These are phyloP conservation scores for Drosophila kepulauana DNA, from an alignment of 1,140 invertebrate species.

Conservation along the genomic window DNA sequence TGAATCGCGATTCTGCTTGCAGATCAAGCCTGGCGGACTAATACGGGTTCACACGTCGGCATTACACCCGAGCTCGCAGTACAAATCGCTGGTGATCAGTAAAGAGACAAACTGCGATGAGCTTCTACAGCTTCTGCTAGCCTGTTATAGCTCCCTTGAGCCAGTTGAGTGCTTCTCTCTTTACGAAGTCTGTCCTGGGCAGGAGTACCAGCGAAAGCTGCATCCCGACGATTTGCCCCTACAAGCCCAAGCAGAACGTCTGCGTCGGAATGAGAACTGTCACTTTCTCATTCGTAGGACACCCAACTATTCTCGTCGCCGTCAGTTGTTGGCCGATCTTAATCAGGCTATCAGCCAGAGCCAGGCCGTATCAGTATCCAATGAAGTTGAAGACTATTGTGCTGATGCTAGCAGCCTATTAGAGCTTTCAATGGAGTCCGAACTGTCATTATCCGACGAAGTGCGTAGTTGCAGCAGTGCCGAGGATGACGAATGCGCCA, in stretches of 20 bases:
- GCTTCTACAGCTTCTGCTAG: slow-evolving; percentile 93
- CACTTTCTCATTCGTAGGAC: slow-evolving; percentile 92
- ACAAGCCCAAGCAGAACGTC: slow-evolving; percentile 92
- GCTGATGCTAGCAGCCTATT: slow-evolving; percentile 65
- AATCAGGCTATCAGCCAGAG: slow-evolving; percentile 71
- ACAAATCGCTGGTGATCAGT: slow-evolving; percentile 95
- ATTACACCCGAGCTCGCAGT: slow-evolving; percentile 95
- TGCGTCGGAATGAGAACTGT: slow-evolving; percentile 87
- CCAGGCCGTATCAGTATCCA: slow-evolving; percentile 3
- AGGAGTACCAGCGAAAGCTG: slow-evolving; percentile 93
- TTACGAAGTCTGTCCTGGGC: slow-evolving; percentile 91
- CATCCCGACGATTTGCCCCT: slow-evolving; percentile 94
- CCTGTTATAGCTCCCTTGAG: slow-evolving; percentile 93
- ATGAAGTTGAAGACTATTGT: slow-evolving; percentile 38
- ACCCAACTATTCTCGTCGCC: slow-evolving; percentile 88
- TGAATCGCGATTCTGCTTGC: slow-evolving; percentile 95
- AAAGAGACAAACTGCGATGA: slow-evolving; percentile 96
- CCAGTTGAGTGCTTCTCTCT: slow-evolving; percentile 94
- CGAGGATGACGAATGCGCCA: slow-evolving; percentile 73
- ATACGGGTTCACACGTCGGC: slow-evolving; percentile 96
- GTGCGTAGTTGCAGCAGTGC: slow-evolving; percentile 72
- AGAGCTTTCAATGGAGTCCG: slow-evolving; percentile 74
- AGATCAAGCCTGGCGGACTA: slow-evolving; percentile 93
- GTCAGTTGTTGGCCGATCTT: slow-evolving; percentile 73
- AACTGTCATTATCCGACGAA: slow-evolving; percentile 73